A percentile compares a stretch with the other conserved stretches of the same genome.
phyloP scores from a whole-genome alignment of 2,888 invertebrate genomes.

The Cheiracanthium punctorium region DNA sequence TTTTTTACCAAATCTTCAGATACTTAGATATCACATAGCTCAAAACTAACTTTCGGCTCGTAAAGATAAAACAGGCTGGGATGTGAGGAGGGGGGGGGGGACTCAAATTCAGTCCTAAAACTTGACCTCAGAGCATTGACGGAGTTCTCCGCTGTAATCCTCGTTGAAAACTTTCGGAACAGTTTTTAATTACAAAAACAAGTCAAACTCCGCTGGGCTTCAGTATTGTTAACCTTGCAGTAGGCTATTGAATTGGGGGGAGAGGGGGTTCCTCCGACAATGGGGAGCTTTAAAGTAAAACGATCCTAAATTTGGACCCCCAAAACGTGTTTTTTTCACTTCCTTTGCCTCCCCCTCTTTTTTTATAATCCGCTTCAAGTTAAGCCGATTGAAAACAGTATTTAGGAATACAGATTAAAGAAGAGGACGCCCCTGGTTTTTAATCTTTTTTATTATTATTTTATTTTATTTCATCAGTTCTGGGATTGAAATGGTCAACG shows the following conservation, averaged over 20 bases:
- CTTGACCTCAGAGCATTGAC: slow-evolving; percentile 55
- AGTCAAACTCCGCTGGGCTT: slow-evolving; percentile 14
- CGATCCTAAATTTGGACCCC: slow-evolving; percentile 57
- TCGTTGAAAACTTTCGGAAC: slow-evolving; percentile 31
- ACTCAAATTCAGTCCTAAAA: slow-evolving; percentile 29
- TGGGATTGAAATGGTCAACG: slow-evolving; percentile 5
- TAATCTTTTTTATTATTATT: slow-evolving; percentile 24
- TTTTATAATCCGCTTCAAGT: slow-evolving; percentile 52
- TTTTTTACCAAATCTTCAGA: not conserved
- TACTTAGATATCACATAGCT: not conserved
- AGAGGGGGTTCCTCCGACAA: too few relatives aligned
- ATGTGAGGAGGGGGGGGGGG: not conserved
- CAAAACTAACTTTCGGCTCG: not conserved
- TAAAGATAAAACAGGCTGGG: not conserved
- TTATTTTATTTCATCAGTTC: slow-evolving; percentile 9
- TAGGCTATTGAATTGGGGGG: slow-evolving; percentile 30
- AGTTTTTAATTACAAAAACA: slow-evolving; percentile 63
- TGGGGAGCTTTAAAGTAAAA: slow-evolving; percentile 47
- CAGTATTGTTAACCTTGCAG: slow-evolving; percentile 38
- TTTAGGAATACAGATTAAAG: slow-evolving; percentile 11
- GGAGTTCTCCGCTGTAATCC: slow-evolving; percentile 55
- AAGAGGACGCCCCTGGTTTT: not conserved
- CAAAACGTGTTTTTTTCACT: not conserved
- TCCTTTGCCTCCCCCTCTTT: slow-evolving; percentile 24
- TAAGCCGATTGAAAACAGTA: slow-evolving; percentile 58